A percentile compares a stretch with the other conserved stretches of the same genome.
Evolutionary conservation across 2,797 vertebrate species (phyloP).

Genomic region (Rousettus madagascariensis): DNA sequence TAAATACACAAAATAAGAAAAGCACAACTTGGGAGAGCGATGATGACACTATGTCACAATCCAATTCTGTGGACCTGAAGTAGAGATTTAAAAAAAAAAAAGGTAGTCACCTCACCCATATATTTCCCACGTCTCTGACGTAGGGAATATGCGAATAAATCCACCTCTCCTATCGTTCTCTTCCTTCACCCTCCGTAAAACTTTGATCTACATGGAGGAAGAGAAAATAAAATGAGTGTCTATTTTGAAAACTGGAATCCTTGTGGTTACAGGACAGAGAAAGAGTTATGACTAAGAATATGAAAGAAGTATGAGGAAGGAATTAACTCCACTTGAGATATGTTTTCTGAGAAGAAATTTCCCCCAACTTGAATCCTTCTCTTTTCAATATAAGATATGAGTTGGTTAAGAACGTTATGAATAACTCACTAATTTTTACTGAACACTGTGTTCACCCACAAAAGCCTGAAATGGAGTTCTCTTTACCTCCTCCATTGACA

Average conservation of each 20-base stretch:
- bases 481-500: slow-evolving; percentile 94
- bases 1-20: slow-evolving; percentile 34
- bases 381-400: neutral
- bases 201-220: slow-evolving; percentile 88
- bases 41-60: neutral
- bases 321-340: neutral
- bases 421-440: neutral
- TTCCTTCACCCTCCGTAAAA: slow-evolving; percentile 93
- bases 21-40: neutral
- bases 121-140: slow-evolving; percentile 93
- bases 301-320: neutral
- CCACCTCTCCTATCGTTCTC: slow-evolving; percentile 95
- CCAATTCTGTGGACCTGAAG: neutral
- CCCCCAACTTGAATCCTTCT: neutral
- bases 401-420: neutral
- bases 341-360: neutral
- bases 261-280: neutral
- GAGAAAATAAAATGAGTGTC: neutral
- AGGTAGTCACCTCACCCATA: slow-evolving; percentile 90
- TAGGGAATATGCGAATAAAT: slow-evolving; percentile 96
- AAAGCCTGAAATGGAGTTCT: slow-evolving; percentile 52
- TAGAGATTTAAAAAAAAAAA: neutral
- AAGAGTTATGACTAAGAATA: neutral
- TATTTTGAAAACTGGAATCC: slow-evolving; percentile 9
- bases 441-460: neutral